Base-by-base conservation (phyloP, 2,797 vertebrate species). In the Melanitta fusca region DNA sequence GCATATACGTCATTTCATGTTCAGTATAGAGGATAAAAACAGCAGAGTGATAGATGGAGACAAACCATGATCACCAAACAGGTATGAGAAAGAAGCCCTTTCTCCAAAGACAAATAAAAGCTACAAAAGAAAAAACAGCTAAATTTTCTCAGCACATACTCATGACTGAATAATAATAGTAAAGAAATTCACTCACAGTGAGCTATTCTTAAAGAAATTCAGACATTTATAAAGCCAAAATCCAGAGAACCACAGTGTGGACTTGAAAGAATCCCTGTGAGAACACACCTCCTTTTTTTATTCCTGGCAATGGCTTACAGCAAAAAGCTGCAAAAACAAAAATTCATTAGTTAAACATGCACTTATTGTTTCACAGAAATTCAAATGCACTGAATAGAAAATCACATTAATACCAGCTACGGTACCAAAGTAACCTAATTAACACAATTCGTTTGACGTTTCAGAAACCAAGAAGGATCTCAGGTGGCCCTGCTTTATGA, bases 261-360 rank as follows among this genome's bases (percentile, higher is more conserved):
- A 89, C 32, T 93, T 96, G 70, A 95, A 85, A 80, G 70, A 90
- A 92, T 79, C 64, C 65, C 73, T 94, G 65, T 57, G 53, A 56
- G 78, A 93, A 88, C 88, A 89, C 39, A 95, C 71, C 10, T 27
- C 74, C 47, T 86, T 85, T 90, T 90, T 90, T 86, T 72, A 83
- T 85, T 95, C 78, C 70, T 91, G 88, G 72, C 84, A 96, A 90
- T 86, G 54, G 64, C 60, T 95, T 91, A 69, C 6, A 70, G 94
- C 89, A 94, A 69, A 96, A 93, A 95, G 80, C 92, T 96, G 86
- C 85, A 97, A 96, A 97, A 88, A 10, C 89, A 97, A 96, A 64
- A 5, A 54, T 94, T 92, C 4, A 19, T 32, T 65, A 88, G 87
- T 86, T 45, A 91, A 43, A 24, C 49, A 5, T 3, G 3, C 8